A percentile compares a stretch with the other conserved stretches of the same genome.
These are phyloP conservation scores for Hypomesus transpacificus DNA, from an alignment of 2,113 vertebrate genomes.

Conservation along the genomic window DNA sequence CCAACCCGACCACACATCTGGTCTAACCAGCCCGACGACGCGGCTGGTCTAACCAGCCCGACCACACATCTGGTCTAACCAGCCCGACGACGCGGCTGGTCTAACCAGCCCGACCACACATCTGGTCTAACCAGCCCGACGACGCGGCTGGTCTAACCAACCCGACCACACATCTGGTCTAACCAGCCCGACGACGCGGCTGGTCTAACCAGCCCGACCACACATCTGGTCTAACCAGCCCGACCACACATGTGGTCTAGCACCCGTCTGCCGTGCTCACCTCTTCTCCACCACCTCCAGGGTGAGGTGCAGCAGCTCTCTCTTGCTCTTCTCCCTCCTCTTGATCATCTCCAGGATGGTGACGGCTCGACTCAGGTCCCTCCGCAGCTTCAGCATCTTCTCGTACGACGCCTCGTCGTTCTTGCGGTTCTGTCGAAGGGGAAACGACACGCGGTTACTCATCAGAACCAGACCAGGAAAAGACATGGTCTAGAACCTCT, in stretches of 20 bases:
- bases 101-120: not conserved
- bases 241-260: not conserved
- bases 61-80: too few relatives aligned
- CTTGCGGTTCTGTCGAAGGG: slow-evolving; percentile 86
- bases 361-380: slow-evolving; percentile 94
- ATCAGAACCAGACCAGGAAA: too few relatives aligned
- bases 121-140: too few relatives aligned
- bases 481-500: too few relatives aligned
- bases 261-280: slow-evolving; percentile 58
- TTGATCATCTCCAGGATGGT: slow-evolving; percentile 99
- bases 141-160: too few relatives aligned
- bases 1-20: too few relatives aligned
- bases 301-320: slow-evolving; percentile 95
- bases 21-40: too few relatives aligned
- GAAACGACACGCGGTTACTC: not conserved
- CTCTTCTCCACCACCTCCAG: slow-evolving; percentile 99
- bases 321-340: slow-evolving; percentile 94
- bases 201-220: too few relatives aligned
- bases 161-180: too few relatives aligned
- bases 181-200: too few relatives aligned
- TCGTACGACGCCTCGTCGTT: slow-evolving; percentile 98
- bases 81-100: not conserved
- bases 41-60: too few relatives aligned
- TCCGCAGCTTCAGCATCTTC: slow-evolving; percentile 97
- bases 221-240: not conserved